Conservation (phyloP, 1,140 invertebrate genomes). For the Hestina assimilis region DNA sequence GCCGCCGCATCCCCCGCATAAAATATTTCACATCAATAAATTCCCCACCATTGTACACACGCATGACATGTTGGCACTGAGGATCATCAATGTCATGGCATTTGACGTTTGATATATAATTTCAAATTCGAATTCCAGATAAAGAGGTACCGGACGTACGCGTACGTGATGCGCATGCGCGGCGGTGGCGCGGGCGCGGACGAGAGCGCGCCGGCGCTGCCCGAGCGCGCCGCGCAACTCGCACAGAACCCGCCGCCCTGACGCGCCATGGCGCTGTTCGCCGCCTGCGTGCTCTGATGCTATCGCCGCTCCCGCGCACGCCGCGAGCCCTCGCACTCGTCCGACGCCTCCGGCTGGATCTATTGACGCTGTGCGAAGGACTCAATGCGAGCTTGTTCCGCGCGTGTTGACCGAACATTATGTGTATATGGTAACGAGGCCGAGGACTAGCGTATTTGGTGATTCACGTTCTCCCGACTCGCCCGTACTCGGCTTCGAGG, state of each 20-base stretch:
- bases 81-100: no score
- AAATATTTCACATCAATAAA: no score
- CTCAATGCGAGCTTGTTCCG: slow-evolving; percentile 5
- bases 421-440: no score
- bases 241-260: slow-evolving; percentile 82
- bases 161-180: slow-evolving; percentile 87
- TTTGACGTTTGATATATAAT: neutral
- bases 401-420: neutral
- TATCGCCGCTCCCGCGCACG: slow-evolving; percentile 18
- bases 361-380: neutral
- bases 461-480: no score
- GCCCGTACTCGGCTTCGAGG: no score
- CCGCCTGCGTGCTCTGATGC: slow-evolving; percentile 86
- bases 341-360: neutral
- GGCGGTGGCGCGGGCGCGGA: slow-evolving; percentile 88
- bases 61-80: no score
- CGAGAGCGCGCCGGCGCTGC: slow-evolving; percentile 80
- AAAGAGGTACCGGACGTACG: slow-evolving; percentile 92
- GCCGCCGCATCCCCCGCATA: no score
- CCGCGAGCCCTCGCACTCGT: neutral
- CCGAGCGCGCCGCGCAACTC: slow-evolving; percentile 39
- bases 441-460: no score
- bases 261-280: slow-evolving; percentile 85
- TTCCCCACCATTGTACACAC: no score
- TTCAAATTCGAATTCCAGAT: slow-evolving; percentile 80